Evolutionary conservation across 2,797 vertebrate species (phyloP).

Genomic region (Galaxias olidus): DNA sequence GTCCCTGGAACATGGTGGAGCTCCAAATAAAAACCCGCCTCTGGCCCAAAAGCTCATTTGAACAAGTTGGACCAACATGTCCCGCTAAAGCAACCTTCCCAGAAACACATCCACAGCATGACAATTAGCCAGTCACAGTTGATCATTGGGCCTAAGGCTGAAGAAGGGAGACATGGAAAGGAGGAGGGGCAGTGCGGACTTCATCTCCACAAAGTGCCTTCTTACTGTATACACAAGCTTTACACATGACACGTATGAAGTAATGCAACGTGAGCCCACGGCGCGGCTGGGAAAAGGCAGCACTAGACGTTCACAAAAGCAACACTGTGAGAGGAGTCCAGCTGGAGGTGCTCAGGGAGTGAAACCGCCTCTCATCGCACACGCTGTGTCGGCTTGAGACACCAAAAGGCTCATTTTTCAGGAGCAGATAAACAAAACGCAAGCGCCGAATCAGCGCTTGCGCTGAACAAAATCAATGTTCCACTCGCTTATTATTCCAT

Average conservation of each 20-base stretch:
- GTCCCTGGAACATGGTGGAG: conserved; percentile 25
- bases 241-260: conserved; percentile 51
- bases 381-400: conserved; percentile 44
- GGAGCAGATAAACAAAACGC: conserved; percentile 36
- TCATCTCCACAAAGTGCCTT: conserved; percentile 22
- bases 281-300: conserved; percentile 53
- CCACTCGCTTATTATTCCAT: conserved; percentile 14
- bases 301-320: conserved; percentile 53
- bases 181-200: conserved; percentile 7
- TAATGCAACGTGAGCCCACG: conserved; percentile 36
- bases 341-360: conserved; percentile 32
- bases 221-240: conserved; percentile 23
- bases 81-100: conserved; percentile 27
- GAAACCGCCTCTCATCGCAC: conserved; percentile 41
- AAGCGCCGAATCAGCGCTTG: conserved; percentile 21
- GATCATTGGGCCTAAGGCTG: conserved; percentile 17
- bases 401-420: conserved; percentile 39
- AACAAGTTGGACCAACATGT: conserved; percentile 30
- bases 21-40: conserved; percentile 32
- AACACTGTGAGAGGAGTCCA: conserved; percentile 54
- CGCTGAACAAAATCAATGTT: conserved; percentile 21
- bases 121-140: conserved; percentile 34
- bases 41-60: conserved; percentile 22
- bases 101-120: conserved; percentile 24
- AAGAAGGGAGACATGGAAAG: neutral